Conservation (phyloP, 2,888 invertebrate genomes). For the Harpagoxenus sublaevis region DNA sequence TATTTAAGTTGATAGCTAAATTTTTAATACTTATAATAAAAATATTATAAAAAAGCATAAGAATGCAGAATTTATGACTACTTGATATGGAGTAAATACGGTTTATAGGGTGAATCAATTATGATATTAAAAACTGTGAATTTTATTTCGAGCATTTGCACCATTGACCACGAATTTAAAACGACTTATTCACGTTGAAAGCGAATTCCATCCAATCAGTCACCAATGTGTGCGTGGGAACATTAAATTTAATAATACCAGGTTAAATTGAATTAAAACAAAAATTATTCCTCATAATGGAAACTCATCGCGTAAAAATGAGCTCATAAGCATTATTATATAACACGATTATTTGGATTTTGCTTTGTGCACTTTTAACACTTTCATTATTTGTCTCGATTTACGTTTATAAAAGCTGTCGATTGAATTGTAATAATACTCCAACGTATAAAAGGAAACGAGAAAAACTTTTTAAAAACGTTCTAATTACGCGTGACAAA, state of each 20-base stretch:
- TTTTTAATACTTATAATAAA: conserved; percentile 11
- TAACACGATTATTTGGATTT: conserved; percentile 28
- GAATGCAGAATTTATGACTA: not conserved
- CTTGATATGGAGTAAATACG: not conserved
- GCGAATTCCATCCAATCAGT: conserved; percentile 4
- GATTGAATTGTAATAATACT: conserved; percentile 6
- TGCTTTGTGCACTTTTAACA: conserved; percentile 39
- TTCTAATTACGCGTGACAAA: not conserved
- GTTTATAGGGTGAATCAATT: not conserved
- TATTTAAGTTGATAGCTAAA: not conserved
- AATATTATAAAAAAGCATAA: not conserved
- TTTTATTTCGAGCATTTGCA: not conserved
- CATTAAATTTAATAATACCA: conserved; percentile 30
- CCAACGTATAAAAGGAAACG: not conserved
- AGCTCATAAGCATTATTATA: conserved; percentile 32
- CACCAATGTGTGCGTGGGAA: not conserved
- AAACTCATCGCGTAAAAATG: conserved; percentile 18
- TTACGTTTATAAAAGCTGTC: conserved; percentile 10
- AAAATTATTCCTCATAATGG: conserved; percentile 26
- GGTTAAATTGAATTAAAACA: conserved; percentile 9
- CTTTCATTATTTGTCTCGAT: conserved; percentile 18
- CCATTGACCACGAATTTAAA: conserved; percentile 21
- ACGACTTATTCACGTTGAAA: conserved; percentile 14
- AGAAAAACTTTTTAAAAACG: not conserved
- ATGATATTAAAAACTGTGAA: not conserved